Percentiles rank a stretch among this genome's conserved stretches.
Evolutionary conservation across 2,888 invertebrate species (phyloP).

Genomic region (Acanthosepion esculentum): DNA sequence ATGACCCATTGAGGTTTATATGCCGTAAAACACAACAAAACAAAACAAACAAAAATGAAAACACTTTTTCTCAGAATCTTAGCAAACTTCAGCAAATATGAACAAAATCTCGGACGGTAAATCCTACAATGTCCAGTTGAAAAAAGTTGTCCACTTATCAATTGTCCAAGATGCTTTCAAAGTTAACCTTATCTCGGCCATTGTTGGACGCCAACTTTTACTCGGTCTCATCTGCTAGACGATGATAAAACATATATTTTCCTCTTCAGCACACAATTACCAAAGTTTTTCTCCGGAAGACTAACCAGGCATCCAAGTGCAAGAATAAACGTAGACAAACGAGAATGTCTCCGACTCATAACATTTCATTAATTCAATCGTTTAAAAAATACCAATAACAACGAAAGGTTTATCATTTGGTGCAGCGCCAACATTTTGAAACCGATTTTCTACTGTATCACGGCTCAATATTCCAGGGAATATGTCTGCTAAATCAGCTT

Average conservation of each 20-base stretch:
- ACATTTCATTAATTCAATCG: background rate
- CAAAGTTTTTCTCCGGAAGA: background rate
- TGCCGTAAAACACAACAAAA: too few relatives aligned
- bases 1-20: too few relatives aligned
- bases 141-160: background rate
- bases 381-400: background rate
- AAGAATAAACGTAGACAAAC: background rate
- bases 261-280: background rate
- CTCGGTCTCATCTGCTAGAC: background rate
- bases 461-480: background rate
- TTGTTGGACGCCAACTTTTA: background rate
- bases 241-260: slow-evolving; percentile 1
- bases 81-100: background rate
- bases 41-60: too few relatives aligned
- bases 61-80: background rate
- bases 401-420: background rate
- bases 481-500: background rate
- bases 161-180: background rate
- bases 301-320: background rate
- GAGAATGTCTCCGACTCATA: background rate
- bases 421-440: background rate
- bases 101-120: background rate
- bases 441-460: background rate
- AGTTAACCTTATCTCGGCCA: background rate
- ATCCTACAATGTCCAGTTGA: background rate